These are phyloP conservation scores for Drosophila kambysellisi DNA, from an alignment of 2,888 invertebrate genomes.

Conservation along the genomic window DNA sequence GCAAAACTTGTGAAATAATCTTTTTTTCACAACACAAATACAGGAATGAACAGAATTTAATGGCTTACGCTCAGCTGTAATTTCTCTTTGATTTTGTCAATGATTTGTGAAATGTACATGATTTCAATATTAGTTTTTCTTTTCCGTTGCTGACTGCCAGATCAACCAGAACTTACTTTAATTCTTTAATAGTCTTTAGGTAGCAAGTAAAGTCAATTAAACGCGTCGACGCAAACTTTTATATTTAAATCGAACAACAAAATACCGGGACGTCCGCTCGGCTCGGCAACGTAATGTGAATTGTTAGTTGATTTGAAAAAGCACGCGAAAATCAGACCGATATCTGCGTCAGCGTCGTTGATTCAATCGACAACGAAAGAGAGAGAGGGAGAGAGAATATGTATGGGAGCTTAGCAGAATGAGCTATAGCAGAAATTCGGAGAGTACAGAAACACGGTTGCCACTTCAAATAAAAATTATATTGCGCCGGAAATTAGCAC, in stretches of 20 bases:
- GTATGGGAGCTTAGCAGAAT: conserved; percentile 12
- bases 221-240: conserved; percentile 39
- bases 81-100: conserved; percentile 73
- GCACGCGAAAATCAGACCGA: conserved; percentile 18
- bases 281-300: conserved; percentile 36
- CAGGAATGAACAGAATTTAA: conserved; percentile 28
- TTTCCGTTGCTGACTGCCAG: not conserved
- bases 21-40: conserved; percentile 39
- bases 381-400: conserved; percentile 8
- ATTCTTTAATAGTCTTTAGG: conserved; percentile 26
- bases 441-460: conserved; percentile 11
- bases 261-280: conserved; percentile 42
- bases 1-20: conserved; percentile 73
- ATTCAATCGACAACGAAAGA: conserved; percentile 13
- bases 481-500: not conserved
- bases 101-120: conserved; percentile 67
- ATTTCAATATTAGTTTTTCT: conserved; percentile 9
- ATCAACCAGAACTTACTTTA: conserved; percentile 47
- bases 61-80: conserved; percentile 68
- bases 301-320: conserved; percentile 45
- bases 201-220: conserved; percentile 30
- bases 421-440: not conserved
- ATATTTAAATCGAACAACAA: conserved; percentile 17
- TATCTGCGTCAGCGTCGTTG: conserved; percentile 8
- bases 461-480: not conserved